phyloP scores from a whole-genome alignment of 2,888 invertebrate species.

The Mycalesis mineus region DNA sequence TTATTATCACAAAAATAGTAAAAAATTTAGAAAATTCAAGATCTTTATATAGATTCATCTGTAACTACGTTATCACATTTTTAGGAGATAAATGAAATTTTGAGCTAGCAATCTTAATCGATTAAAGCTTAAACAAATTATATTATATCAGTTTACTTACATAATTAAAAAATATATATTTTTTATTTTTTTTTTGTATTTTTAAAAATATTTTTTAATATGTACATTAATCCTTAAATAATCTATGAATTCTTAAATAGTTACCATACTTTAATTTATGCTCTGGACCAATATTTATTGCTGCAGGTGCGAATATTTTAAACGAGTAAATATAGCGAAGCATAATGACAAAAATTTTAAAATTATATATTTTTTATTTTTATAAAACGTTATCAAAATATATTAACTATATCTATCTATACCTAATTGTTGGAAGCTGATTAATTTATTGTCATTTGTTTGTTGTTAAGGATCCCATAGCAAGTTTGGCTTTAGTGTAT shows the following conservation, averaged over 20 bases:
- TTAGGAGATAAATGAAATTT: background rate
- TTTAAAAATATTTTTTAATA: background rate
- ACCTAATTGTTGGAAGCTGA: no score
- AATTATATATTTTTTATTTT: no score
- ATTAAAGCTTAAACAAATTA: background rate
- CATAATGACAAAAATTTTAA: no score
- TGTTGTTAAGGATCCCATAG: no score
- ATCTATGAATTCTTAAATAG: background rate
- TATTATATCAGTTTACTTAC: background rate
- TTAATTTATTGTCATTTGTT: no score
- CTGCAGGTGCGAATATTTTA: no score
- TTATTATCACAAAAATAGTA: background rate
- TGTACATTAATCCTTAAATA: background rate
- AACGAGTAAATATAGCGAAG: no score
- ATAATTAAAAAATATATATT: background rate
- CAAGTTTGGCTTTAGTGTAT: no score
- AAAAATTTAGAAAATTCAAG: background rate
- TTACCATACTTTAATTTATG: background rate
- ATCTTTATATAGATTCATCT: background rate
- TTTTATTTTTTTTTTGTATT: background rate
- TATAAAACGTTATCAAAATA: no score
- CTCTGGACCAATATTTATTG: no score
- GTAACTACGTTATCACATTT: background rate
- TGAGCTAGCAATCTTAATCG: slow-evolving; percentile 5
- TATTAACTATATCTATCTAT: no score